Evolutionary conservation across 2,113 vertebrate genomes (phyloP), one percentile per base, ranked within the genome.

Genomic region (Lycaon pictus): DNA sequence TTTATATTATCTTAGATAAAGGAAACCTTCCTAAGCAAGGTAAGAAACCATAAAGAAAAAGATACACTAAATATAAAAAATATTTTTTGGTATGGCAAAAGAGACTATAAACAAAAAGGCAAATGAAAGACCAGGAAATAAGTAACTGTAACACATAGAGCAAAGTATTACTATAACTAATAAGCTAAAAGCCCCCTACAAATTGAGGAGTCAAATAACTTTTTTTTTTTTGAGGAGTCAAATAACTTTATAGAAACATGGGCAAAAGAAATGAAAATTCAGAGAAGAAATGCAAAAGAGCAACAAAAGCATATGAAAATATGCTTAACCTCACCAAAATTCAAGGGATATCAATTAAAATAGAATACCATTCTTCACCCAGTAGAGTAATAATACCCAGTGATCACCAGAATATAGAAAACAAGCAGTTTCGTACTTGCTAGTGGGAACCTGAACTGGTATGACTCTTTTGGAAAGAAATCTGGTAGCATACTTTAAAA

Each of bases 21-120:
- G 32, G 35, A 63, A 62, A 55, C 17, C 17, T 63, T 48, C 77
- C 53, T 29, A 84, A 65, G 27, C 48, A 88, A 94, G 62, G 65
- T n/a, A 32, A 95, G 48, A 88, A 96, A 81, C 56, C 29, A 76
- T 74, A 74, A 91, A 87, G 84, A 7, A 82, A 93, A 93, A 95
- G 5, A 62, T 10, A 85, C 20, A 53, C 58, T 88, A 69, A 86
- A 76, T 29, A 43, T 51, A 72, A 71, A 37, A 71, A 60, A 65
- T 3, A 7, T 22, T 17, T 80, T 90, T 67, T n/a, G 25, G 7
- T 22, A 88, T 71, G 35, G 35, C 37, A 76, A 96, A 82, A 90
- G 32, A 43, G 13, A 84, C 23, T 60, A 37, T 9, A 93, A 51
- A 69, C n/a, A 94, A 89, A 82, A 69, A 93, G 55, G 72, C 43